phyloP scores from a whole-genome alignment of 2,113 vertebrate species.

The Panthera uncia region DNA sequence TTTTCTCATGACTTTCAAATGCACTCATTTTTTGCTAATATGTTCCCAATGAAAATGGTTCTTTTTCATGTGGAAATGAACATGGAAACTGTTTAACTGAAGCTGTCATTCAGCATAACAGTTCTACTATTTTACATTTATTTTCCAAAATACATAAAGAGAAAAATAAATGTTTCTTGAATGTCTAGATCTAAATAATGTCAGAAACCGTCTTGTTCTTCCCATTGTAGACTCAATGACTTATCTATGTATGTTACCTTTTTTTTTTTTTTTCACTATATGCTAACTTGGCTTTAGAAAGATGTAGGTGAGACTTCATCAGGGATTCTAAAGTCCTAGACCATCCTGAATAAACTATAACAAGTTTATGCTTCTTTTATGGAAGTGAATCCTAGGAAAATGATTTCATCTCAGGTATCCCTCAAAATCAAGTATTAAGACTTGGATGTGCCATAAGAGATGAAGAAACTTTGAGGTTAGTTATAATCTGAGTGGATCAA shows the following conservation, averaged over 20 bases:
- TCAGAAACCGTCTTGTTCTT: background rate
- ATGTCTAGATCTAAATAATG: background rate
- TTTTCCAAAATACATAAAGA: background rate
- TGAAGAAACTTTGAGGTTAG: background rate
- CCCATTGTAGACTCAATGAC: background rate
- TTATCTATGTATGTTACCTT: background rate
- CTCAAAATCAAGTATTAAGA: background rate
- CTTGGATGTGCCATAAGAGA: background rate
- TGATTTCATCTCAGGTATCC: background rate
- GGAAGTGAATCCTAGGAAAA: background rate
- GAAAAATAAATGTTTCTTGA: background rate
- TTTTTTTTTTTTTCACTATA: background rate
- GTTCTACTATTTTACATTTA: background rate
- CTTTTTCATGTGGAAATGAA: background rate
- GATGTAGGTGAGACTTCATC: background rate
- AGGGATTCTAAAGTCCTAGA: background rate
- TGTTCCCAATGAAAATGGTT: background rate
- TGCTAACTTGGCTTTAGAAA: background rate
- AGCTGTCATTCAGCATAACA: background rate
- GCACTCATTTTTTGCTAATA: background rate
- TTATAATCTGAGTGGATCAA: too few species aligned
- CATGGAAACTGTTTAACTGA: background rate
- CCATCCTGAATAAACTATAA: background rate
- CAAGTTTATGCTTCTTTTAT: background rate
- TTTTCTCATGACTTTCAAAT: background rate